Evolutionary conservation across 1,140 invertebrate species (phyloP).

Genomic region (Euwallacea fornicatus): DNA sequence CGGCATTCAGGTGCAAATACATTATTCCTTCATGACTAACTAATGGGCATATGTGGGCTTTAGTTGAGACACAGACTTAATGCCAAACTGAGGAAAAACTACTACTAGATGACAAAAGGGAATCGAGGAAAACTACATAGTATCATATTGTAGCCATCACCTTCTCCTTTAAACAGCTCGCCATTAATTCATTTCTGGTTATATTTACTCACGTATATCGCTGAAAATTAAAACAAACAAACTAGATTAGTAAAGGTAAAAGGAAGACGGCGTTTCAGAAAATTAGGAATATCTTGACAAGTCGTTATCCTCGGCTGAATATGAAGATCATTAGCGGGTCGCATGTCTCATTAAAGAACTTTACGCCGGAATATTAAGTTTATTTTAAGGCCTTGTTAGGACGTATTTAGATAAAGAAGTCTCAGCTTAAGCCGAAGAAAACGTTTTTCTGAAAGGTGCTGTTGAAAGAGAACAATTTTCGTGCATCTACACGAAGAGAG

Average conservation of each 20-base stretch:
- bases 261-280: constrained; percentile 12
- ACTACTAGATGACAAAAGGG: too few relatives aligned
- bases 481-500: too few relatives aligned
- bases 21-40: constrained; percentile 4
- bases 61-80: neutral
- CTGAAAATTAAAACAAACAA: constrained; percentile 9
- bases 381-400: constrained; percentile 18
- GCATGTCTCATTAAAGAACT: constrained; percentile 26
- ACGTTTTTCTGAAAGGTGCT: too few relatives aligned
- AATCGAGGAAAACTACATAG: too few relatives aligned
- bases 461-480: too few relatives aligned
- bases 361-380: constrained; percentile 4
- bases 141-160: too few relatives aligned
- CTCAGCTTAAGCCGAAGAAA: too few relatives aligned
- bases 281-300: constrained; percentile 26
- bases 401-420: constrained; percentile 7
- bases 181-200: neutral
- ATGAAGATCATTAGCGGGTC: constrained; percentile 20
- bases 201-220: constrained; percentile 1
- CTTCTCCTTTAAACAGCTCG: too few relatives aligned
- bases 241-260: constrained; percentile 1
- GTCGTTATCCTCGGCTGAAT: constrained; percentile 14
- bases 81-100: too few relatives aligned
- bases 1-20: constrained; percentile 6
- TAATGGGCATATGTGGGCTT: too few relatives aligned